Percentiles rank a stretch among this genome's conserved stretches.
Evolutionary conservation across 2,113 vertebrate genomes (phyloP).

Genomic region (Brachyhypopomus occidentalis): DNA sequence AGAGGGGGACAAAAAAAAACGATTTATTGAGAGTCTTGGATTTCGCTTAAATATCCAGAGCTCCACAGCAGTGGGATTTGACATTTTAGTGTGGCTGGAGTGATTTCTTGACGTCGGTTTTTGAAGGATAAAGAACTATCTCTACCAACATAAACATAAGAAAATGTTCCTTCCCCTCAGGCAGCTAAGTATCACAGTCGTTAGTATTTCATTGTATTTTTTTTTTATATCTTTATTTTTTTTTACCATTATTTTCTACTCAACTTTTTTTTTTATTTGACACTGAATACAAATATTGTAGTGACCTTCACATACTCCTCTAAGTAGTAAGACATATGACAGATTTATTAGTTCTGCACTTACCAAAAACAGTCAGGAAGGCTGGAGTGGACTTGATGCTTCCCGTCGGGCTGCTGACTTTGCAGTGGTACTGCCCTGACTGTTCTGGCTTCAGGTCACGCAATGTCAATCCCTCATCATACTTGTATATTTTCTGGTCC

Average conservation of each 20-base stretch:
- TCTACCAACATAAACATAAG: slow-evolving; percentile 68
- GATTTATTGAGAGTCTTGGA: slow-evolving; percentile 61
- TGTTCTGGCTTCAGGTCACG: slow-evolving; percentile 73
- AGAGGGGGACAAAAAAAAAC: slow-evolving; percentile 12
- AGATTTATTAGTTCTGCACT: slow-evolving; percentile 46
- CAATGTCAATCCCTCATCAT: slow-evolving; percentile 78
- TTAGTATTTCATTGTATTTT: slow-evolving; percentile 43
- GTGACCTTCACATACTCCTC: slow-evolving; percentile 16
- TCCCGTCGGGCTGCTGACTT: slow-evolving; percentile 83
- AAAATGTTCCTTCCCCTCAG: slow-evolving; percentile 44
- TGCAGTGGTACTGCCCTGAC: slow-evolving; percentile 87
- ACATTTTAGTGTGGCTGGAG: slow-evolving; percentile 52
- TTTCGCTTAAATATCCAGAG: slow-evolving; percentile 54
- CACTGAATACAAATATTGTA: slow-evolving; percentile 22
- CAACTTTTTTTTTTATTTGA: slow-evolving; percentile 46
- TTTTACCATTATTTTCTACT: slow-evolving; percentile 47
- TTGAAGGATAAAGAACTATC: slow-evolving; percentile 51
- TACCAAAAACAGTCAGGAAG: slow-evolving; percentile 83
- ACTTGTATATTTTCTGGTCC: slow-evolving; percentile 73
- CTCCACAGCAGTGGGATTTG: slow-evolving; percentile 52
- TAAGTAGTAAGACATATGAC: background rate
- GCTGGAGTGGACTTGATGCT: slow-evolving; percentile 81
- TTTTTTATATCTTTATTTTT: background rate
- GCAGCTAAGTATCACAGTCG: slow-evolving; percentile 16
- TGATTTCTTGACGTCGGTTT: slow-evolving; percentile 53